Base-by-base conservation (phyloP, 92 coral and sea anemone genomes). In the Palythoa grandis region DNA sequence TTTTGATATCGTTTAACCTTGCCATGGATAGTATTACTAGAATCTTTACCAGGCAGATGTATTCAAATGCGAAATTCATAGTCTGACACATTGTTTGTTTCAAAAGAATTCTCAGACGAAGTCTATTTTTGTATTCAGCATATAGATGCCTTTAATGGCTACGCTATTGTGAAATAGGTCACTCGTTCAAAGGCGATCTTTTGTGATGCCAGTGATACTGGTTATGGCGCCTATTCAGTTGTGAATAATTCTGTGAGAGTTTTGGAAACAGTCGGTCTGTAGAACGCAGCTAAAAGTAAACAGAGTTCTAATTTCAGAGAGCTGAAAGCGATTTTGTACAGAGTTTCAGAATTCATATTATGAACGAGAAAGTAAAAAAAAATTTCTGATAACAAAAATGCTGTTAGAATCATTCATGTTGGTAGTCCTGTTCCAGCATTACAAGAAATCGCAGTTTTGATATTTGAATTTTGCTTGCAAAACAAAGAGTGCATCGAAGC, bases 141-240 rank as follows among this genome's bases (percentile, higher is more conserved):
- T 43, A 54, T 87, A 11, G 70, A 87, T 79, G 82, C 87, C 9
- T 87, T 87, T 61, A 87, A 82, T 68, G 90, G 87, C 52, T 87
- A 69, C 72, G 74, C 72, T 52, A 87, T 82, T 16, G 53, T 12
- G 5, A 35, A 79, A 23, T 54, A 53, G 7, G 58, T 87, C 60
- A 70, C 82, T 12, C 53, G 86, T 52, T 79, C 82, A 10, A 61
- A 47, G n/a, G 82, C 52, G 52, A 79, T 82, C 39, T 87, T 70
- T 61, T 69, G 86, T 52, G 90, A 87, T 38, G 87, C 90, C 3
- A 82, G 87, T 72, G 83, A 56, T 40, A 29, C 87, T 17, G 90
- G 86, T 12, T 87, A 52, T 79, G 90, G 82, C 11, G 72, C 80
- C 8, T 82, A 3, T 39, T 37, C 22, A 43, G 54, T 72, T 15